phyloP scores from a whole-genome alignment of 2,797 vertebrate species.

The Xerus rutilus region DNA sequence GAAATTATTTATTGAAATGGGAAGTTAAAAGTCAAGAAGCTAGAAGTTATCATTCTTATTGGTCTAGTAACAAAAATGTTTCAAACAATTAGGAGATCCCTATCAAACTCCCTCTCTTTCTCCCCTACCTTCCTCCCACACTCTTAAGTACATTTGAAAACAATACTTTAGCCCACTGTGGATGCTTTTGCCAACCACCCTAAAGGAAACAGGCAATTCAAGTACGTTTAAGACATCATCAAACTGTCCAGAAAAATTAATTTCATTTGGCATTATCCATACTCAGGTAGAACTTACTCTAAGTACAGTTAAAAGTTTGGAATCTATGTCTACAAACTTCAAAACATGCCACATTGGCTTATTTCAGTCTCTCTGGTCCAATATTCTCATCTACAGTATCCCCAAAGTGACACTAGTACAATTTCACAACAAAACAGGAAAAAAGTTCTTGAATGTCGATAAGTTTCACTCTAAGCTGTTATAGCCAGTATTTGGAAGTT shows the following conservation, averaged over 20 bases:
- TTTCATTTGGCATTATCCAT: conserved; percentile 36
- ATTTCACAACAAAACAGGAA: conserved; percentile 42
- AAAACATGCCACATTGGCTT: background rate
- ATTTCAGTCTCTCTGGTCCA: background rate
- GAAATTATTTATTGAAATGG: conserved; percentile 26
- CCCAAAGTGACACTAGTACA: conserved; percentile 24
- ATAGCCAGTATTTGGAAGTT: conserved; percentile 47
- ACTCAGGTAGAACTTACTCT: background rate
- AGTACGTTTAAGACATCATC: conserved; percentile 33
- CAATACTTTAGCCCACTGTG: conserved; percentile 50
- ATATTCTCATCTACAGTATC: background rate
- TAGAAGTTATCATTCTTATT: conserved; percentile 33
- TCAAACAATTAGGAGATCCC: conserved; percentile 51
- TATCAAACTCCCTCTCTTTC: background rate
- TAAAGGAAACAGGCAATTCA: conserved; percentile 41
- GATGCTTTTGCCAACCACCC: conserved; percentile 40
- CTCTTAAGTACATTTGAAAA: background rate
- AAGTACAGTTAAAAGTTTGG: conserved; percentile 54
- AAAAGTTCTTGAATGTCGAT: conserved; percentile 57
- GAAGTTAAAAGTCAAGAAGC: conserved; percentile 59
- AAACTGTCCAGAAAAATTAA: conserved; percentile 48
- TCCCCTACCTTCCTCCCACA: background rate
- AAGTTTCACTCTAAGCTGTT: conserved; percentile 51
- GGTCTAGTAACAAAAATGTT: conserved; percentile 56
- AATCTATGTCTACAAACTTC: conserved; percentile 57